Evolutionary conservation across 2,888 invertebrate species (phyloP), one percentile per base, ranked within the genome.

Genomic region (Nineta flava): DNA sequence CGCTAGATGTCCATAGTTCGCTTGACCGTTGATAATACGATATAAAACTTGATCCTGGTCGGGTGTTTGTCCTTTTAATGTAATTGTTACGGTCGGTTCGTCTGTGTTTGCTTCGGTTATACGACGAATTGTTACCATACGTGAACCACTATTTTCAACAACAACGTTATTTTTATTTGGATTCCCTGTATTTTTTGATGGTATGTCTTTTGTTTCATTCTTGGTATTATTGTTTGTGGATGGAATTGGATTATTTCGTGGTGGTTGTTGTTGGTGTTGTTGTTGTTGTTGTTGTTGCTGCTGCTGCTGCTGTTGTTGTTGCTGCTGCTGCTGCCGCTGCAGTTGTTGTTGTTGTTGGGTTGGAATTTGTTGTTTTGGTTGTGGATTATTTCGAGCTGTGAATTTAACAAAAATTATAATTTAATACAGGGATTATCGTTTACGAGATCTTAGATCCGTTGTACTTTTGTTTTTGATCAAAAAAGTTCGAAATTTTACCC

Each of bases 101-200:
- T 41, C 41, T 5, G 41, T 19, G n/a, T 34, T 35, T 7, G 34
- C 41, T 7, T 48, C 48, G 17, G 15, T 46, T 12, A 48, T 41
- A 16, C 48, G 34, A 19, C 35, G 34, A 15, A 48, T 48, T 13
- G 48, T 35, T 21, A 48, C 48, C 48, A 48, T 48, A n/a, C 41
- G 15, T 3, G 48, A 41, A 40, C 48, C 47, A 16, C 17, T 16
- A 44, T 44, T 44, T 38, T n/a, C 26, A 26, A 26, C 26, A 26
- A 26, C 26, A 26, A 26, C 26, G 7, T 26, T 38, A 15, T 9
- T 9, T 13, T 32, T 32, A 32, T 38, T 38, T 2, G 7, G 6
- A 15, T n/a, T 38, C 1, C n/a, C 5, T 7, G 38, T 38, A 15
- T n/a, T 38, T 38, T 15, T 38, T 38, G 5, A 15, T 13, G 5